phyloP scores from a whole-genome alignment of 2,113 vertebrate genomes.

The Aspiorhynchus laticeps region DNA sequence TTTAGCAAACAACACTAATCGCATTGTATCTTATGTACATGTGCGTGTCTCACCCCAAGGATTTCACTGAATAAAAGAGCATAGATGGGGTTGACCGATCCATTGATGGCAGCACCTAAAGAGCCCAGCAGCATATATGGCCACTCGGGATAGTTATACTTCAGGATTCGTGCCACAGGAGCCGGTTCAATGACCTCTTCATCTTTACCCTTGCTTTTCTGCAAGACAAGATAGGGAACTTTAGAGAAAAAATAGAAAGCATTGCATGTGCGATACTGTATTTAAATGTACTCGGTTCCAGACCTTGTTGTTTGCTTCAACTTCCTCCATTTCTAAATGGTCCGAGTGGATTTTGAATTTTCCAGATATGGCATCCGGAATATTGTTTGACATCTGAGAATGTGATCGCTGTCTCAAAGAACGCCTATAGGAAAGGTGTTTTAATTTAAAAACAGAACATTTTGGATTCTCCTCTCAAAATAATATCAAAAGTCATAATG shows the following conservation, averaged over 20 bases:
- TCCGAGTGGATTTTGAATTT: conserved; percentile 46
- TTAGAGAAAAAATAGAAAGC: background rate
- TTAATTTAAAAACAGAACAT: background rate
- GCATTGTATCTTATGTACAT: background rate
- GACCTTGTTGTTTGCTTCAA: conserved; percentile 54
- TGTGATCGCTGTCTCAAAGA: conserved; percentile 67
- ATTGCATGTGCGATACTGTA: background rate
- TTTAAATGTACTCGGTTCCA: background rate
- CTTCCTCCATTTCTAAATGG: conserved; percentile 18
- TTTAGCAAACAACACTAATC: background rate
- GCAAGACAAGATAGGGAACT: conserved; percentile 22
- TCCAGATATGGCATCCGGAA: conserved; percentile 60
- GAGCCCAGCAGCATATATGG: conserved; percentile 79
- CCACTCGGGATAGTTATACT: conserved; percentile 78
- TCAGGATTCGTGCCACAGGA: conserved; percentile 74
- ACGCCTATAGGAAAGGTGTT: conserved; percentile 55
- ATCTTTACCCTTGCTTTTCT: conserved; percentile 56
- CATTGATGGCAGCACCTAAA: conserved; percentile 74
- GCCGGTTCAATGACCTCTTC: conserved; percentile 60
- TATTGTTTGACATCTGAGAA: conserved; percentile 62
- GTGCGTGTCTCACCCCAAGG: conserved; percentile 71
- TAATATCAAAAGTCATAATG: background rate
- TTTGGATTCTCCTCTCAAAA: background rate
- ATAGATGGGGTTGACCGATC: conserved; percentile 73
- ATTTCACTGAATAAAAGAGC: conserved; percentile 78